These are phyloP conservation scores for Cyclopterus lumpus DNA, from an alignment of 2,797 vertebrate genomes.

Conservation along the genomic window DNA sequence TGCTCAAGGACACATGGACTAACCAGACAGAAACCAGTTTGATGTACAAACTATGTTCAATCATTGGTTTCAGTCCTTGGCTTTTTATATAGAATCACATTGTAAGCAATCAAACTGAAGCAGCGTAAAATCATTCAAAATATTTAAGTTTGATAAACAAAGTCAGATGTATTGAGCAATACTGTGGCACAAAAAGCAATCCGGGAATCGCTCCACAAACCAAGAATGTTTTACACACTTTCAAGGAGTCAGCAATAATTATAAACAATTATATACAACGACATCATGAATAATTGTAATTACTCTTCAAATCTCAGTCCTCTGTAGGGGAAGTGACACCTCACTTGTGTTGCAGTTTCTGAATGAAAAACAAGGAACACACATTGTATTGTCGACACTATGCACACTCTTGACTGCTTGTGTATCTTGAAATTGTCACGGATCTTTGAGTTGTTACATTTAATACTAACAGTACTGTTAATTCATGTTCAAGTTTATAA, in stretches of 20 bases:
- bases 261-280: not conserved
- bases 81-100: not conserved
- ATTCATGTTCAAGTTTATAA: not conserved
- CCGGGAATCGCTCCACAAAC: not conserved
- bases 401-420: not conserved
- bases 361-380: constrained; percentile 16
- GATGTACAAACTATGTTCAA: not conserved
- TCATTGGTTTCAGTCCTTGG: not conserved
- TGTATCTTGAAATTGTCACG: not conserved
- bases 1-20: no score
- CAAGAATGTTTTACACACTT: not conserved
- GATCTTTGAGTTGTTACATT: not conserved
- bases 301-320: constrained; percentile 3
- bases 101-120: not conserved
- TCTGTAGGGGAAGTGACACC: not conserved
- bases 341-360: constrained; percentile 25
- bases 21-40: not conserved
- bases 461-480: not conserved
- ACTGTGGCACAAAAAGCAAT: not conserved
- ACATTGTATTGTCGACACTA: not conserved
- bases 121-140: not conserved
- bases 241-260: not conserved
- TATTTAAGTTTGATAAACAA: not conserved
- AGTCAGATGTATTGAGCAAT: not conserved
- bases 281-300: not conserved